phyloP scores from a whole-genome alignment of 2,113 vertebrate genomes.

The Strigops habroptila region DNA sequence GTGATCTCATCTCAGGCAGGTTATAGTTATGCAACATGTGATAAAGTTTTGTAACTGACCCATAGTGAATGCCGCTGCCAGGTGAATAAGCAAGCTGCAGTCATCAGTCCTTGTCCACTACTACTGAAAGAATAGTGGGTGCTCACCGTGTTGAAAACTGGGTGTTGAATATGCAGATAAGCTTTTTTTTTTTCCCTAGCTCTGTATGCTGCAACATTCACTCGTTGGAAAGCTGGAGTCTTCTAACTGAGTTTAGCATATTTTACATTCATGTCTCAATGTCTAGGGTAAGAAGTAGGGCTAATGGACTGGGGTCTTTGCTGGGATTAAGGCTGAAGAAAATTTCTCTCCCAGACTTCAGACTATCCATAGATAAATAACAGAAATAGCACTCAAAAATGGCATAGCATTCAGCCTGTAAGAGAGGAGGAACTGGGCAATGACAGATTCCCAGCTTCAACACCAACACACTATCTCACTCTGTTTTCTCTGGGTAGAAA shows the following conservation, averaged over 20 bases:
- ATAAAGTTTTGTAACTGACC: not conserved
- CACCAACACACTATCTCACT: not conserved
- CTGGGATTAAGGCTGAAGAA: not conserved
- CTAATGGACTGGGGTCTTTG: not conserved
- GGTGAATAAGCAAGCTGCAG: not conserved
- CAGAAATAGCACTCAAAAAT: not conserved
- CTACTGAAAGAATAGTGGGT: not conserved
- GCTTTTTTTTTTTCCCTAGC: not conserved
- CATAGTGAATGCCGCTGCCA: not conserved
- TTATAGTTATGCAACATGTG: not conserved
- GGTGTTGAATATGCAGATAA: not conserved
- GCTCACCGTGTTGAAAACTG: not conserved
- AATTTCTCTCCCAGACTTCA: not conserved
- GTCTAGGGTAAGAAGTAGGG: not conserved
- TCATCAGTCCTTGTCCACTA: not conserved
- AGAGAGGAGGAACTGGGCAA: not conserved
- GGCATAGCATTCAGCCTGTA: not conserved
- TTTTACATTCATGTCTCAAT: not conserved
- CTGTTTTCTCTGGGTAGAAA: not conserved
- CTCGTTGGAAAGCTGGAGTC: not conserved
- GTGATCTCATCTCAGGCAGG: constrained; percentile 20
- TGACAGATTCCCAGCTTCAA: not conserved
- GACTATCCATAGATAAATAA: not conserved
- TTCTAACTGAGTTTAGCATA: not conserved
- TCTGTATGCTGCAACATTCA: not conserved